Conservation (phyloP, 2,888 invertebrate genomes). For the Trachelus stipa region DNA sequence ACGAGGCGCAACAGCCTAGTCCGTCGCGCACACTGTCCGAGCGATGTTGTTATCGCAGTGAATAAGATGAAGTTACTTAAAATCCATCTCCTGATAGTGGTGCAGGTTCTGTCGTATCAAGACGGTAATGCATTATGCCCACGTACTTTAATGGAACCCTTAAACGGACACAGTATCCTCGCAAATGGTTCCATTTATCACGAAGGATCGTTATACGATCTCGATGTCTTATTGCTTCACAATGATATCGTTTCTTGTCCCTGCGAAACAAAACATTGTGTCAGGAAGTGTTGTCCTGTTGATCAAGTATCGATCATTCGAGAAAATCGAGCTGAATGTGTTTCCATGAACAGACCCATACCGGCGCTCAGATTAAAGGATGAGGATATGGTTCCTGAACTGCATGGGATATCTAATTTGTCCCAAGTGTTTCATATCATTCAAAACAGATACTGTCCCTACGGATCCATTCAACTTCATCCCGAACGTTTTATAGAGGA, state of each 20-base stretch:
- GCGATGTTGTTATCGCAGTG: not conserved
- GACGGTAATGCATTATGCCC: not conserved
- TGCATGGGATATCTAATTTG: not conserved
- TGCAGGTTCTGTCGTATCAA: not conserved
- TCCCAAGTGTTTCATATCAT: slow-evolving; percentile 37
- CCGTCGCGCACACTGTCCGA: not conserved
- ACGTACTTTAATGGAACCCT: not conserved
- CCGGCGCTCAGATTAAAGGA: not conserved
- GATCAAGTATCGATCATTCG: not conserved
- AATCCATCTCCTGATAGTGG: not conserved
- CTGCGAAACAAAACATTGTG: not conserved
- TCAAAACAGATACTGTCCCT: slow-evolving; percentile 36
- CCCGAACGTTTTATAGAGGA: slow-evolving; percentile 40
- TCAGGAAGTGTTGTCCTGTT: not conserved
- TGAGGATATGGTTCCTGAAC: not conserved
- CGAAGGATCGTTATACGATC: not conserved
- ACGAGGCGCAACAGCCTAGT: not conserved
- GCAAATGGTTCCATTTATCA: not conserved
- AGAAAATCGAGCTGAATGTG: not conserved
- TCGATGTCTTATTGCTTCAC: not conserved
- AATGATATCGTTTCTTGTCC: not conserved
- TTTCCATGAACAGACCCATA: not conserved
- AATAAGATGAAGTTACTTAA: not conserved
- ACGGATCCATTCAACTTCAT: slow-evolving; percentile 33
- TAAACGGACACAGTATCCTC: not conserved